A percentile compares a stretch with the other conserved stretches of the same genome.
phyloP scores from a whole-genome alignment of 2,888 invertebrate genomes.

The Xanthorhoe spadicearia region DNA sequence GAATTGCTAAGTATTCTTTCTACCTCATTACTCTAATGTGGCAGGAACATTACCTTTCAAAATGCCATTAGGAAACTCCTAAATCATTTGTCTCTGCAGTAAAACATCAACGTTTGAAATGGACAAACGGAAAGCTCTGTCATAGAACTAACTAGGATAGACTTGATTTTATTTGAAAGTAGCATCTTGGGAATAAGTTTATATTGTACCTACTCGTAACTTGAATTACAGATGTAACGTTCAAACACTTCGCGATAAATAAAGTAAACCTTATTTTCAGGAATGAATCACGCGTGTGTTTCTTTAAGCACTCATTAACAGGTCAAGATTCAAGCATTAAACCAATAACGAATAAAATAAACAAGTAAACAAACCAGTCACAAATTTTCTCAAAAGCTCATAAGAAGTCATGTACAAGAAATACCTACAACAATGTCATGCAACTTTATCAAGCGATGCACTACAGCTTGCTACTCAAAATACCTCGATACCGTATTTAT shows the following conservation, averaged over 20 bases:
- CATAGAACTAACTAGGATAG: neutral
- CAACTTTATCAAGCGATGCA: slow-evolving; percentile 23
- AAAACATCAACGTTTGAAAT: slow-evolving; percentile 9
- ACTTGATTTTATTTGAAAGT: neutral
- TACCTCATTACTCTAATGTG: slow-evolving; percentile 56
- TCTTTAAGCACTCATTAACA: no score
- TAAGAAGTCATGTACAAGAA: slow-evolving; percentile 4
- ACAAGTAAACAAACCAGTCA: no score
- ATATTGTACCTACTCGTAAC: neutral
- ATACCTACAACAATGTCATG: slow-evolving; percentile 14
- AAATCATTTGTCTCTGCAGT: slow-evolving; percentile 34
- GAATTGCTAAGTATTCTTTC: slow-evolving; percentile 74
- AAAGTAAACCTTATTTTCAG: no score
- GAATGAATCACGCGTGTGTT: no score
- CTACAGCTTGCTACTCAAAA: slow-evolving; percentile 44
- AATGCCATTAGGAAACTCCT: slow-evolving; percentile 50
- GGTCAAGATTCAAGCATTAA: no score
- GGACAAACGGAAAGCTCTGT: slow-evolving; percentile 9
- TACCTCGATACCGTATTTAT: slow-evolving; percentile 35
- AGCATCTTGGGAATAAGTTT: neutral
- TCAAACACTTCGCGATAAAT: neutral
- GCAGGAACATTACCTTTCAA: slow-evolving; percentile 58
- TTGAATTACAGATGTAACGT: neutral
- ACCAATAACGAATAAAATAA: no score
- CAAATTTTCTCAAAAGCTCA: neutral